Base-by-base conservation (phyloP, 2,113 vertebrate genomes). In the Agapornis roseicollis region DNA sequence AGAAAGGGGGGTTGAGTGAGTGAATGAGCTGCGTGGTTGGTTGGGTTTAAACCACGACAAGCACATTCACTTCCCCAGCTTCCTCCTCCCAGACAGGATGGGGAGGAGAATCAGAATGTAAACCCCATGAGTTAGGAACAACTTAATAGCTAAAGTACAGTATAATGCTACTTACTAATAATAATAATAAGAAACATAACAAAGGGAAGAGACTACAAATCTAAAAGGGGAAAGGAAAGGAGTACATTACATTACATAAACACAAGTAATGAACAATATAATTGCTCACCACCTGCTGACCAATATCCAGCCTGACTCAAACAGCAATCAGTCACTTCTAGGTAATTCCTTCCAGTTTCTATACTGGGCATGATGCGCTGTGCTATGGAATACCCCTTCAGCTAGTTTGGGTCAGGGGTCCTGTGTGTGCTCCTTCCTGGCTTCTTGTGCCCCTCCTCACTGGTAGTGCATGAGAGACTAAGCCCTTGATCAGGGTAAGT, bases 161-260 rank as follows among this genome's bases (percentile, higher is more conserved):
- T 14, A 58, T 58, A 58, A 10, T 58, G 5, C 9, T 58, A 58
- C 33, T 58, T 58, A 10, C n/a, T 35, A n/a, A 16, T 33, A n/a
- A 0, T 35, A n/a, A 0, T n/a, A 58, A 35, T 35, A 58, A 58
- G 33, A 11, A 58, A 58, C 23, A 35, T 58, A 58, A 15, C 33
- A 35, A 35, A 35, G 56, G 9, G 33, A 9, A 15, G 33, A 58
- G 56, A 35, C 9, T 58, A 10, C 22, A 35, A 58, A 58, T 35
- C 56, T 35, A 24, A 35, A 58, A 58, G 33, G 33, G 22, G 33
- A 58, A 35, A 58, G 56, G 22, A 13, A 58, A n/a, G 35, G 20
- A 35, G 33, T 58, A 24, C 9, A 58, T 58, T 58, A 33, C 29
- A 33, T 55, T 55, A 20, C 18, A 55, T 33, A 35, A 24, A n/a